phyloP scores from a whole-genome alignment of 2,888 invertebrate genomes.

The Drosophila rellima region DNA sequence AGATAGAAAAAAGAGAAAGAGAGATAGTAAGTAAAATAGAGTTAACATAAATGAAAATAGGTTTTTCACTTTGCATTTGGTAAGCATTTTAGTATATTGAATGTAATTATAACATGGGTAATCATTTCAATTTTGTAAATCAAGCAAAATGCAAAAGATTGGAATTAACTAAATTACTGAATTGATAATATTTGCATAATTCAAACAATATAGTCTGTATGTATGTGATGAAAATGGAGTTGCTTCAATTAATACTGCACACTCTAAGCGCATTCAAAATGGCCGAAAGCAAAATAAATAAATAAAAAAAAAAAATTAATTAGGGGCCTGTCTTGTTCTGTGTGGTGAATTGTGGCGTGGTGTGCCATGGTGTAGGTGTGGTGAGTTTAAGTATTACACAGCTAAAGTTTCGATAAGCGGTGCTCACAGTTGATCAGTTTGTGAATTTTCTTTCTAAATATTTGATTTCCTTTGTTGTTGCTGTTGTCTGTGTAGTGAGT shows the following conservation, averaged over 20 bases:
- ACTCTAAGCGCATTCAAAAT: conserved; percentile 47
- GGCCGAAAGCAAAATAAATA: conserved; percentile 25
- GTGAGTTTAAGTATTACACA: conserved; percentile 22
- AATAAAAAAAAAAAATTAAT: conserved; percentile 27
- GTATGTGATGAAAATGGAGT: conserved; percentile 28
- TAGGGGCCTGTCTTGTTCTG: conserved; percentile 31
- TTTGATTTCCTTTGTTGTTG: conserved; percentile 31
- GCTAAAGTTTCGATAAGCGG: conserved; percentile 55
- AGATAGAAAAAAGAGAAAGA: conserved; percentile 24
- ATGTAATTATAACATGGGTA: conserved; percentile 24
- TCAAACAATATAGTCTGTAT: conserved; percentile 24
- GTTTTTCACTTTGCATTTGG: conserved; percentile 24
- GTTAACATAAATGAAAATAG: conserved; percentile 58
- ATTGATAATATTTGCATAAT: conserved; percentile 19
- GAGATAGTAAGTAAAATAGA: conserved; percentile 59
- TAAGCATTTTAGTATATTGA: conserved; percentile 16
- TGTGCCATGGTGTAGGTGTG: conserved; percentile 20
- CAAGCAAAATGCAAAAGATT: conserved; percentile 74
- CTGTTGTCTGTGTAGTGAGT: conserved; percentile 46
- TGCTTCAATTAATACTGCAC: conserved; percentile 27
- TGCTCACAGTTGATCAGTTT: conserved; percentile 61
- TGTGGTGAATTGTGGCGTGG: conserved; percentile 23
- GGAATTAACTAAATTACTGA: conserved; percentile 44
- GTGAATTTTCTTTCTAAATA: conserved; percentile 30
- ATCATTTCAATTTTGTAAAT: conserved; percentile 37